Percentiles rank a stretch among this genome's conserved stretches.
Evolutionary conservation across 2,797 vertebrate genomes (phyloP).

Genomic region (Agapornis canus): DNA sequence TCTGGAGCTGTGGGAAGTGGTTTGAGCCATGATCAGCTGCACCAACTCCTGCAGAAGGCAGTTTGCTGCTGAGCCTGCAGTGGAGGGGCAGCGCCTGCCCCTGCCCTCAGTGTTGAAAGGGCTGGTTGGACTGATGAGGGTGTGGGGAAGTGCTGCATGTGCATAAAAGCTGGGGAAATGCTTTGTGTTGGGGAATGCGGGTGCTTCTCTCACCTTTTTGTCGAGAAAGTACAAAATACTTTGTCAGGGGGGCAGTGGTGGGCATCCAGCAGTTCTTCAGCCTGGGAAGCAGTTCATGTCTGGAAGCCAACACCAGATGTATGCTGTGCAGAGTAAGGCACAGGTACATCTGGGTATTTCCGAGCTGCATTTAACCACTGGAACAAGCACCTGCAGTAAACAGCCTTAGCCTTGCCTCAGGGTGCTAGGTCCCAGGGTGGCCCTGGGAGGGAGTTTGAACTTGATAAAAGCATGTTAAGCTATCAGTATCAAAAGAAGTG

Average conservation of each 20-base stretch:
- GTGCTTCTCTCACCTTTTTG: not conserved
- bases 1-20: not conserved
- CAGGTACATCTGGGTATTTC: not conserved
- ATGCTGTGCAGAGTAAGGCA: not conserved
- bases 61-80: fast-evolving
- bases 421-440: not conserved
- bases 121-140: not conserved
- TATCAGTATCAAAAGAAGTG: not conserved
- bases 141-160: fast-evolving
- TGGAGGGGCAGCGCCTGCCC: not conserved
- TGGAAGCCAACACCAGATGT: not conserved
- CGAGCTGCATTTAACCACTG: not conserved
- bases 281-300: not conserved
- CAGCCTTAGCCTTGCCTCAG: not conserved
- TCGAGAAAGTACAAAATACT: not conserved
- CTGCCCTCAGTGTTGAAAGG: not conserved
- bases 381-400: not conserved
- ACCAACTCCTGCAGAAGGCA: fast-evolving
- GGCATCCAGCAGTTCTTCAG: not conserved
- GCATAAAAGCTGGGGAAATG: not conserved
- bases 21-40: not conserved
- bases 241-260: not conserved
- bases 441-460: not conserved
- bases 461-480: not conserved
- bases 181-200: not conserved